A percentile compares a stretch with the other conserved stretches of the same genome.
phyloP scores from a whole-genome alignment of 2,113 vertebrate species.

The Poeciliopsis prolifica region DNA sequence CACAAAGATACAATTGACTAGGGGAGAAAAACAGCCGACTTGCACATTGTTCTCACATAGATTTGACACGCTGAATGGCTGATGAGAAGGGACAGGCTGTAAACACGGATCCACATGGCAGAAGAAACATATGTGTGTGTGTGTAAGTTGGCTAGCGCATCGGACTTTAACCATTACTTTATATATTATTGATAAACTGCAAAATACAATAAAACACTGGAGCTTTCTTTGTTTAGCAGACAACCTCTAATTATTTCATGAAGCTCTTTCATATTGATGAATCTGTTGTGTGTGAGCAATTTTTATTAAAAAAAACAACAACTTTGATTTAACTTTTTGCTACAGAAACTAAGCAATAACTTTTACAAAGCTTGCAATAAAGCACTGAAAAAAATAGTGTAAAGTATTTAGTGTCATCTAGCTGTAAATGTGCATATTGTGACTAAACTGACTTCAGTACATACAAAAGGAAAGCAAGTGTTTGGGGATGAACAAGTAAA shows the following conservation, averaged over 20 bases:
- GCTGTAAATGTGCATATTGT: not conserved
- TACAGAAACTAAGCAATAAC: slow-evolving; percentile 33
- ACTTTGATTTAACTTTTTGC: slow-evolving; percentile 47
- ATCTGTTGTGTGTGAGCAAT: slow-evolving; percentile 64
- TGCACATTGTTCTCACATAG: slow-evolving; percentile 74
- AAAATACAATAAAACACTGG: slow-evolving; percentile 52
- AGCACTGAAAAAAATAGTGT: slow-evolving; percentile 4
- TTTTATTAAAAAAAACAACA: slow-evolving; percentile 57
- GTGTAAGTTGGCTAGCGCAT: slow-evolving; percentile 30
- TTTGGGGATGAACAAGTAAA: not conserved
- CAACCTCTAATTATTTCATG: slow-evolving; percentile 64
- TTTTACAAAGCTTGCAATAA: slow-evolving; percentile 38
- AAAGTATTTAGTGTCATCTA: not conserved
- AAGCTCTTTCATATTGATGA: slow-evolving; percentile 71
- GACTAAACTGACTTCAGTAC: not conserved
- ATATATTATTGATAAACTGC: slow-evolving; percentile 66
- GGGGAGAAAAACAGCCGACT: slow-evolving; percentile 72
- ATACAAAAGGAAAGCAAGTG: not conserved
- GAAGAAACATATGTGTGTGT: slow-evolving; percentile 29
- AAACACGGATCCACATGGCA: slow-evolving; percentile 58
- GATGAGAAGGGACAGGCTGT: slow-evolving; percentile 62
- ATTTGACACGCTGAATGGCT: slow-evolving; percentile 76
- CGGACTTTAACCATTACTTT: slow-evolving; percentile 38
- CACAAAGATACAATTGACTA: slow-evolving; percentile 53
- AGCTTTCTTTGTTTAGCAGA: slow-evolving; percentile 56